These are phyloP conservation scores for Pimpla rufipes DNA, from an alignment of 2,888 invertebrate species.

Conservation along the genomic window DNA sequence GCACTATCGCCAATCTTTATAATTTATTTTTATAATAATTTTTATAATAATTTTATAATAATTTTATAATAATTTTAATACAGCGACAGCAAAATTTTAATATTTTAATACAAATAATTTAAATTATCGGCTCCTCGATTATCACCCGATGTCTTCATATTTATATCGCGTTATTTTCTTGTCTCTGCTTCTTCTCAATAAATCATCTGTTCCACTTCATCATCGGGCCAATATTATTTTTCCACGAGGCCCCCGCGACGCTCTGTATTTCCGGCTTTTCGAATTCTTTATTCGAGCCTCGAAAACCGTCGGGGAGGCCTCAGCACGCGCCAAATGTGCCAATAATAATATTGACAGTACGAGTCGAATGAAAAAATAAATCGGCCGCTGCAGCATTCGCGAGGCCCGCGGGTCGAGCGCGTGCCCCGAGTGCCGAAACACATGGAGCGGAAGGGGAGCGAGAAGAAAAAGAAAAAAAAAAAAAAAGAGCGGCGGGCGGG, in stretches of 20 bases:
- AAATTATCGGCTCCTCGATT: neutral
- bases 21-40: too few relatives aligned
- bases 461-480: conserved; percentile 30
- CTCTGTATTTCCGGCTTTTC: conserved; percentile 31
- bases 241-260: neutral
- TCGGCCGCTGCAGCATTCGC: conserved; percentile 9
- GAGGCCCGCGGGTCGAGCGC: conserved; percentile 24
- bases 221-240: neutral
- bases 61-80: too few relatives aligned
- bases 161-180: neutral
- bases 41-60: too few relatives aligned
- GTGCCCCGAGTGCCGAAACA: conserved; percentile 23
- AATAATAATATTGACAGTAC: conserved; percentile 68
- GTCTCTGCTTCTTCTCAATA: neutral
- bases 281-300: conserved; percentile 16
- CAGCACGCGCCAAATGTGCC: conserved; percentile 65
- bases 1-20: neutral
- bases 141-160: neutral
- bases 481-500: neutral
- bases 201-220: neutral
- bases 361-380: conserved; percentile 48
- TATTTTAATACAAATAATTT: too few relatives aligned
- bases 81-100: too few relatives aligned
- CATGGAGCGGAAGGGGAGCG: conserved; percentile 29
- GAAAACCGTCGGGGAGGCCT: conserved; percentile 7